Base-by-base conservation (phyloP, 2,888 invertebrate genomes). In the Mythimna lalbum region DNA sequence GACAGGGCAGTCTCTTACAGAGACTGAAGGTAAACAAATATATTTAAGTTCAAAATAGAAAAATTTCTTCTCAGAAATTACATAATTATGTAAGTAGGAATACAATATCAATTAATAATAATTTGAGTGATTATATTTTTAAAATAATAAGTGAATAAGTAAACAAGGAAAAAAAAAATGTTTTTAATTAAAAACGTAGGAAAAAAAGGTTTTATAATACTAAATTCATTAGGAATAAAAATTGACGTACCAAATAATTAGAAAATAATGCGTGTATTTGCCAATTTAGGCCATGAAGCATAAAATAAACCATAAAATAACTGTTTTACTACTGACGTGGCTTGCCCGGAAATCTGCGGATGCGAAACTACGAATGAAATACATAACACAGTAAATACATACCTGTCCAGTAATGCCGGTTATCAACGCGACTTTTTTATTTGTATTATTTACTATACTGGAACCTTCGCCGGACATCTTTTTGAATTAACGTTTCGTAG, bases 381-480 rank as follows among this genome's bases (percentile, higher is more conserved):
- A 43, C 10, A 70, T 4, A 59, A 63, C 55, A 33, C 14, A 36
- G 7, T 47, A 68, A 50, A 53, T 12, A 89, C 92, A 91, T 97
- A 99, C 99, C 97, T 99, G 99, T 49, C 99, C 99, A 53, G 99
- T 99, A 76, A 99, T 99, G 83, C 99, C 99, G 74, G 99, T 99
- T 88, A 99, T 98, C 71, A 99, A 96, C 17, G 99, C 99, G 62
- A 99, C 97, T 93, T 97, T 98, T 86, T 93, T 95, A 68, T 91
- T 92, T 39, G 81, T 87, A 69, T 84, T 85, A 69, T 84, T 86
- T 9, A 39, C 68, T 53, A 68, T 47, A 66, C 79, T 86, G 2
- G 92, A 85, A 17, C 88, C 88, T 85, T 95, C 95, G 17, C 93
- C 95, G 9, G 94, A 93, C 96, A 96, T 96, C 39, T 65, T 61